Conservation (phyloP, 2,113 vertebrate genomes). For the Calyptommatus sinebrachiatus region DNA sequence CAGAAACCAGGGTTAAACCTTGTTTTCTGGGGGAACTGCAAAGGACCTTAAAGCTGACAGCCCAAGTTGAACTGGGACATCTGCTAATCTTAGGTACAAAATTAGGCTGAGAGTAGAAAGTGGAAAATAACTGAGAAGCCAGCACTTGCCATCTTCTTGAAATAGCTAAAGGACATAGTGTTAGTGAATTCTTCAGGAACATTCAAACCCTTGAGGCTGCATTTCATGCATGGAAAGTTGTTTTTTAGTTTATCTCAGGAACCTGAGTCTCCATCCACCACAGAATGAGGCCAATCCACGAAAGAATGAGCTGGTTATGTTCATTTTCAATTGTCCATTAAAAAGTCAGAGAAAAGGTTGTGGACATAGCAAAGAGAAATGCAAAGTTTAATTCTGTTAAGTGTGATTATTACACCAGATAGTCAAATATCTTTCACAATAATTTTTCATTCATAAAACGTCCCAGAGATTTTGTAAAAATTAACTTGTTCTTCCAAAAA, state of each 20-base stretch:
- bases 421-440: conserved; percentile 32
- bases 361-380: conserved; percentile 48
- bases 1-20: no score
- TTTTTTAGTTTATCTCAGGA: background rate
- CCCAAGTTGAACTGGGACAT: no score
- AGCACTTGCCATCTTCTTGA: no score
- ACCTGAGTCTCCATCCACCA: background rate
- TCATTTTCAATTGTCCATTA: background rate
- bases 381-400: conserved; percentile 28
- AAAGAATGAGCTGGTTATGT: background rate
- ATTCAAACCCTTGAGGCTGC: background rate
- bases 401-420: background rate
- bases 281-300: background rate
- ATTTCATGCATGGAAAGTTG: background rate
- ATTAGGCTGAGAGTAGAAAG: no score
- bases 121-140: no score
- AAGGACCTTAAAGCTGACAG: no score
- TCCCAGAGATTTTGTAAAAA: conserved; percentile 66
- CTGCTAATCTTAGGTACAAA: no score
- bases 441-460: conserved; percentile 56
- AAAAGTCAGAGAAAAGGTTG: background rate
- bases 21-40: no score
- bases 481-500: conserved; percentile 60
- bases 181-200: background rate
- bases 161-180: background rate